Conservation (phyloP, 2,113 vertebrate species). For the Blennius ocellaris region DNA sequence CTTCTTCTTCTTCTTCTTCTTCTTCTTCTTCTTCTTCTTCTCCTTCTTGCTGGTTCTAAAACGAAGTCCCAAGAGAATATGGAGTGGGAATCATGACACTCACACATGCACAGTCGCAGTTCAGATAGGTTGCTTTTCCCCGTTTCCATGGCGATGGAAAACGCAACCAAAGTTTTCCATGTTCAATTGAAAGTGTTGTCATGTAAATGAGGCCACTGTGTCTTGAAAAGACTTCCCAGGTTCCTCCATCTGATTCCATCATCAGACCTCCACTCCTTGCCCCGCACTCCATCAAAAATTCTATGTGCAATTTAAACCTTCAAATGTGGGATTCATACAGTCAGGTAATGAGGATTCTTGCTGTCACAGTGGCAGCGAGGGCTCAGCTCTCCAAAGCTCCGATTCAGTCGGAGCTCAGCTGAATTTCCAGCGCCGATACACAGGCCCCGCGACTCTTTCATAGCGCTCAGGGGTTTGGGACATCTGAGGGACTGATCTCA, state of each 20-base stretch:
- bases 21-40: too few species aligned
- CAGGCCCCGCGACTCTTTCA: conserved; percentile 50
- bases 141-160: too few species aligned
- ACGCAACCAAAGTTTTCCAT: too few species aligned
- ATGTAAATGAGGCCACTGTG: too few species aligned
- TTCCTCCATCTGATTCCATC: conserved; percentile 16
- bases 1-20: too few species aligned
- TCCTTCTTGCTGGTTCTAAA: too few species aligned
- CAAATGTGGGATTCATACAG: conserved; percentile 23
- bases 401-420: conserved; percentile 57
- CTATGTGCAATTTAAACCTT: conserved; percentile 36
- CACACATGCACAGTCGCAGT: too few species aligned
- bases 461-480: conserved; percentile 57
- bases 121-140: too few species aligned
- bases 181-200: too few species aligned
- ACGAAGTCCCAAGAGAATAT: too few species aligned
- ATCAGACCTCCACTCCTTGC: conserved; percentile 9
- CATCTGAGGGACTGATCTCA: conserved; percentile 76
- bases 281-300: conserved; percentile 5
- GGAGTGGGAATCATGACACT: too few species aligned
- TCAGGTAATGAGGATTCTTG: conserved; percentile 50
- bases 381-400: conserved; percentile 24
- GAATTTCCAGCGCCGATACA: conserved; percentile 48
- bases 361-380: conserved; percentile 2
- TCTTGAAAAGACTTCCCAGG: too few species aligned